Conservation (phyloP, 2,113 vertebrate species). For the Syrrhaptes paradoxus region DNA sequence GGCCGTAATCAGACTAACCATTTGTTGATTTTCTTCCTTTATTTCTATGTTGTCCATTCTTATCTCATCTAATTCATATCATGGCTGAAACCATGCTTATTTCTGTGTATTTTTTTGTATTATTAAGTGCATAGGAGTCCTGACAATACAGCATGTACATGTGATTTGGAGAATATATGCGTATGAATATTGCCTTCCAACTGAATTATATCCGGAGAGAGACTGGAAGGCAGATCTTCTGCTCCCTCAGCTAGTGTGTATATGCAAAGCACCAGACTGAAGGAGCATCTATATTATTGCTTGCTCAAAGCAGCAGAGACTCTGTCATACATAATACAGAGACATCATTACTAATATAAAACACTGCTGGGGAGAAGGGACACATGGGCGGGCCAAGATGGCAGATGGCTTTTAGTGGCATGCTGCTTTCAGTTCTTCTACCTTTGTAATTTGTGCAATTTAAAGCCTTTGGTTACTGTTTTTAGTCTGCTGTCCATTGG, state of each 20-base stretch:
- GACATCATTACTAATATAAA: conserved; percentile 72
- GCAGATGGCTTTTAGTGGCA: conserved; percentile 75
- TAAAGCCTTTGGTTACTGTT: conserved; percentile 74
- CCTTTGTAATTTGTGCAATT: conserved; percentile 68
- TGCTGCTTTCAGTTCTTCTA: conserved; percentile 69
- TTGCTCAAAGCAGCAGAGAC: conserved; percentile 40
- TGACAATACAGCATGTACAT: conserved; percentile 4
- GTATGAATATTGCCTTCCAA: conserved; percentile 16
- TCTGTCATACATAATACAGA: conserved; percentile 49
- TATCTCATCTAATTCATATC: background rate
- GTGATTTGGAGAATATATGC: conserved; percentile 22
- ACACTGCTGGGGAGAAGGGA: conserved; percentile 66
- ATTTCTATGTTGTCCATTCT: background rate
- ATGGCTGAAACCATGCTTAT: background rate
- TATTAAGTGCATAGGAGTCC: background rate
- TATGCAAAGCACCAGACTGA: conserved; percentile 33
- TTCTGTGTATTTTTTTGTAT: conserved; percentile 8
- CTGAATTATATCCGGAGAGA: conserved; percentile 6
- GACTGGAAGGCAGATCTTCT: conserved; percentile 20
- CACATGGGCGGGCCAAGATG: conserved; percentile 72
- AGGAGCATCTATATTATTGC: conserved; percentile 40
- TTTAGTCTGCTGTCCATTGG: conserved; percentile 71
- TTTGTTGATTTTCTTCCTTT: background rate
- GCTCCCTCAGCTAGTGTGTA: background rate
- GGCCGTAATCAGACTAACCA: background rate